Percentiles rank a stretch among this genome's conserved stretches.
These are phyloP conservation scores for Tragelaphus buxtoni DNA, from an alignment of 2,113 vertebrate genomes.

Conservation along the genomic window DNA sequence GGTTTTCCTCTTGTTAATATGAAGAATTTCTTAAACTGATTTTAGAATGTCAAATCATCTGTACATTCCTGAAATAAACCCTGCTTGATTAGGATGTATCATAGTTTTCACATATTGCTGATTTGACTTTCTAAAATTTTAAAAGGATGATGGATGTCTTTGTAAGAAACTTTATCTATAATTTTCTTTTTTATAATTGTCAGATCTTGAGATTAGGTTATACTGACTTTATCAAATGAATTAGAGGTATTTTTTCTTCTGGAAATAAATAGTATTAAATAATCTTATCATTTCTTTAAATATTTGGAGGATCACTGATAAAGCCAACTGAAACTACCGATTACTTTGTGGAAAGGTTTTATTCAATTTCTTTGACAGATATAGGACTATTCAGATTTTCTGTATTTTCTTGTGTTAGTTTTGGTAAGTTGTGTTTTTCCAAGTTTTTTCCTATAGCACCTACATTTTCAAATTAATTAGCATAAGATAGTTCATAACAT, in stretches of 20 bases:
- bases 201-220: not conserved
- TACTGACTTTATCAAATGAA: not conserved
- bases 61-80: not conserved
- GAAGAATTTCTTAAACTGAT: not conserved
- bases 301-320: not conserved
- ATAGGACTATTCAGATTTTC: not conserved
- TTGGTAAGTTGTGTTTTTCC: not conserved
- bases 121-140: not conserved
- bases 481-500: not conserved
- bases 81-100: not conserved
- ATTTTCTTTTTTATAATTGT: not conserved
- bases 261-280: not conserved
- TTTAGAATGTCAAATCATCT: not conserved
- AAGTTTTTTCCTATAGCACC: not conserved
- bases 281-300: not conserved
- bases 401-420: not conserved
- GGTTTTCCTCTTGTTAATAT: not conserved
- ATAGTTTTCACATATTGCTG: not conserved
- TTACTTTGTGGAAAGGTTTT: not conserved
- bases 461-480: not conserved
- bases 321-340: not conserved
- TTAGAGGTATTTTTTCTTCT: not conserved
- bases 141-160: not conserved
- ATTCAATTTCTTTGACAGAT: not conserved
- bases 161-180: not conserved